phyloP scores from a whole-genome alignment of 2,888 invertebrate genomes.

The Pollenia amentaria region DNA sequence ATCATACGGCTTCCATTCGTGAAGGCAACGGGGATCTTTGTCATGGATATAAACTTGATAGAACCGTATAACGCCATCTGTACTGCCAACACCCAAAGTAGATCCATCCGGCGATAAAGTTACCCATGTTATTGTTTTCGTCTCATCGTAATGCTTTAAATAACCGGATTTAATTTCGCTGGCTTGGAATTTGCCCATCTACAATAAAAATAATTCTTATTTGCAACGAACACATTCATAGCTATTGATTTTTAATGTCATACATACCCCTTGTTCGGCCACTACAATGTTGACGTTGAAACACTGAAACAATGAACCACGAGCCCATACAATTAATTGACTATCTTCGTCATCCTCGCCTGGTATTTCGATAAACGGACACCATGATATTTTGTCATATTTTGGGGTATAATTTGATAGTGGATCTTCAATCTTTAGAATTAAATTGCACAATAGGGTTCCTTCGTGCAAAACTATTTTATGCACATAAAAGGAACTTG shows the following conservation, averaged over 20 bases:
- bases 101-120: conserved; percentile 97
- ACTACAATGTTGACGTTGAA: conserved; percentile 82
- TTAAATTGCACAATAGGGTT: conserved; percentile 86
- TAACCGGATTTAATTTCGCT: conserved; percentile 81
- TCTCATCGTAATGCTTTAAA: conserved; percentile 85
- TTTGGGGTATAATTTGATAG: conserved; percentile 84
- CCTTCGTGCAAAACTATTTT: conserved; percentile 88
- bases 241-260: neutral
- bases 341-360: conserved; percentile 87
- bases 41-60: conserved; percentile 93
- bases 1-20: conserved; percentile 96
- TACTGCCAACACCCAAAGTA: conserved; percentile 95
- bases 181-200: conserved; percentile 81
- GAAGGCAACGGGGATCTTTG: conserved; percentile 91
- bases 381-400: conserved; percentile 94
- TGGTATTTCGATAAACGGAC: conserved; percentile 88
- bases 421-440: conserved; percentile 84
- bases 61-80: conserved; percentile 96
- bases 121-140: conserved; percentile 91
- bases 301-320: conserved; percentile 87
- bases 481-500: conserved; percentile 93
- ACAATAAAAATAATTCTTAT: conserved; percentile 12
- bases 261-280: conserved; percentile 81
- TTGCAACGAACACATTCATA: neutral
- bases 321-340: conserved; percentile 92